These are phyloP conservation scores for Acleris emargana DNA, from an alignment of 2,888 invertebrate species.

Conservation along the genomic window DNA sequence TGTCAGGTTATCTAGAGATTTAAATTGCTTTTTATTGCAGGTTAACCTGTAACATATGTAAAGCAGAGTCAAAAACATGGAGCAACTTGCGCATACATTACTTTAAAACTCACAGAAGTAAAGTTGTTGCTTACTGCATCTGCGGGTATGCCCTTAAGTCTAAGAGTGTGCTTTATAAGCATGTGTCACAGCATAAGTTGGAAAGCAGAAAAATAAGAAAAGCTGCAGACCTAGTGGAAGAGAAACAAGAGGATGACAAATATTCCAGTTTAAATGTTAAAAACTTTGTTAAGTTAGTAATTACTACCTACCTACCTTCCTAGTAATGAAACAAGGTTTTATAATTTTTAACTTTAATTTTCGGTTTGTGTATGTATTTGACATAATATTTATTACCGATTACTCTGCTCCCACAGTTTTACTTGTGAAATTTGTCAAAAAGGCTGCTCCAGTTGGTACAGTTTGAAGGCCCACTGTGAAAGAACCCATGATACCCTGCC, in stretches of 20 bases:
- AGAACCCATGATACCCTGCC: constrained; percentile 63
- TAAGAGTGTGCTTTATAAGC: constrained; percentile 72
- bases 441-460: constrained; percentile 76
- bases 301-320: neutral
- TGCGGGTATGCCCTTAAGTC: constrained; percentile 71
- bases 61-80: constrained; percentile 64
- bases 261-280: constrained; percentile 65
- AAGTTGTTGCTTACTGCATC: constrained; percentile 63
- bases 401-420: constrained; percentile 61
- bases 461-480: constrained; percentile 69
- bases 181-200: constrained; percentile 68
- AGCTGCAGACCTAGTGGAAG: constrained; percentile 48
- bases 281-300: constrained; percentile 70
- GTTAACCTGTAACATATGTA: constrained; percentile 65
- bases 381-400: neutral
- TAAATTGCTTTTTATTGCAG: constrained; percentile 45
- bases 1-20: constrained; percentile 24
- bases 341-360: too few species aligned
- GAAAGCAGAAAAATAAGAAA: constrained; percentile 60
- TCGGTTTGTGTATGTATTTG: too few species aligned
- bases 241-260: constrained; percentile 53
- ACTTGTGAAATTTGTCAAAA: constrained; percentile 69
- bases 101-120: constrained; percentile 60
- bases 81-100: constrained; percentile 59
- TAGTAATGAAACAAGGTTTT: neutral